Base-by-base conservation (phyloP, 2,888 invertebrate genomes). In the Heliconius charithonia region DNA sequence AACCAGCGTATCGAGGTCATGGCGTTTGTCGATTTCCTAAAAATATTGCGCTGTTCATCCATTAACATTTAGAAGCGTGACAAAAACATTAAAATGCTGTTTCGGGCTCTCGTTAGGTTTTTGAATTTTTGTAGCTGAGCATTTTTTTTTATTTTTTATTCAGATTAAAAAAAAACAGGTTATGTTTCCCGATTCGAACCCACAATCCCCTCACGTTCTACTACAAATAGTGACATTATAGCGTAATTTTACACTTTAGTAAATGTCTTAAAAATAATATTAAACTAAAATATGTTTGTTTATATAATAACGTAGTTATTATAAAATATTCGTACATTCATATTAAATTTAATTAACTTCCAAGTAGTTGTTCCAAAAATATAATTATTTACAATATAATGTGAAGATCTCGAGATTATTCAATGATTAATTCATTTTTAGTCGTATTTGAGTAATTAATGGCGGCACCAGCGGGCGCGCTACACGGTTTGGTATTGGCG, bases 1-100 rank as follows among this genome's bases (percentile, higher is more conserved):
- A 75, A 75, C 32, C 65, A 66, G 27, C 51, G 25, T 27, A 74
- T 32, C 75, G 75, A 75, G 75, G 75, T 75, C 65, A 66, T 59
- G 62, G 66, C 27, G 45, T 66, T n/a, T 75, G n/a, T 66, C 19
- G 66, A 75, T 62, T 75, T 65, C 56, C 45, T 75, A 29, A 66
- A 37, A 37, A 41, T 32, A 29, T 51, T 75, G 29, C 45, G 65
- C 41, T 45, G 27, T 25, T 45, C 63, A 75, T 75, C 65, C n/a
- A 66, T 19, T 65, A 73, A 62, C 25, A n/a, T 67, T 41, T 41
- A 59, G 32, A 72, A 32, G n/a, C 72, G 32, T 59, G n/a, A 59
- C 56, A 32, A 59, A 59, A 29, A n/a, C 16, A 9, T n/a, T 29
- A n/a, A 29, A 13, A n/a, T n/a, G 37, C 13, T 67, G n/a, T 67